Evolutionary conservation across 2,797 vertebrate species (phyloP).

Genomic region (Thripadectes ignobilis): DNA sequence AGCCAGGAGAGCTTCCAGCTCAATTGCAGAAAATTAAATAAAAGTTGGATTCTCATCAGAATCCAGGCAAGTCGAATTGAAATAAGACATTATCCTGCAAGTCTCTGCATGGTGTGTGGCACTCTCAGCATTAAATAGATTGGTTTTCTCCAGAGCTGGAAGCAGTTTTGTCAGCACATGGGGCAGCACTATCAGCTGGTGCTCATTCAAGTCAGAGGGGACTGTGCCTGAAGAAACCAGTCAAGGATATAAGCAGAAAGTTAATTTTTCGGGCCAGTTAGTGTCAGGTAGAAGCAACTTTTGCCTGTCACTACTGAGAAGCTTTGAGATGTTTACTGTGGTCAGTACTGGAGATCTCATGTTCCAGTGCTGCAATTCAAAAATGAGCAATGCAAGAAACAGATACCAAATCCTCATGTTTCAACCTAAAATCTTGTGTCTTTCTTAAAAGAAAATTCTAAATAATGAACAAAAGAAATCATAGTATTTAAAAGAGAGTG

Average conservation of each 20-base stretch:
- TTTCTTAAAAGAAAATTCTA: not conserved
- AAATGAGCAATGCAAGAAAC: not conserved
- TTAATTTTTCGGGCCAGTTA: not conserved
- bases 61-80: not conserved
- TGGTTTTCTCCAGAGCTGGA: not conserved
- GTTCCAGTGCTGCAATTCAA: not conserved
- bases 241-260: not conserved
- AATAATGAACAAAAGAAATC: not conserved
- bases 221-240: not conserved
- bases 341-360: not conserved
- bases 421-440: not conserved
- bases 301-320: not conserved
- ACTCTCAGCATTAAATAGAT: not conserved
- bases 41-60: slow-evolving; percentile 6
- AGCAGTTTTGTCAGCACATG: not conserved
- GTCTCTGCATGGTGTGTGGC: not conserved
- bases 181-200: not conserved
- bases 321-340: not conserved
- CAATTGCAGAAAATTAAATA: not conserved
- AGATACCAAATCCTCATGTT: not conserved
- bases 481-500: not conserved
- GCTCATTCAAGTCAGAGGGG: not conserved
- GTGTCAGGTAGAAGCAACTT: not conserved
- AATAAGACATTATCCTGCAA: not conserved
- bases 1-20: not conserved